phyloP scores from a whole-genome alignment of 2,888 invertebrate genomes.

The Lamproptera curius region DNA sequence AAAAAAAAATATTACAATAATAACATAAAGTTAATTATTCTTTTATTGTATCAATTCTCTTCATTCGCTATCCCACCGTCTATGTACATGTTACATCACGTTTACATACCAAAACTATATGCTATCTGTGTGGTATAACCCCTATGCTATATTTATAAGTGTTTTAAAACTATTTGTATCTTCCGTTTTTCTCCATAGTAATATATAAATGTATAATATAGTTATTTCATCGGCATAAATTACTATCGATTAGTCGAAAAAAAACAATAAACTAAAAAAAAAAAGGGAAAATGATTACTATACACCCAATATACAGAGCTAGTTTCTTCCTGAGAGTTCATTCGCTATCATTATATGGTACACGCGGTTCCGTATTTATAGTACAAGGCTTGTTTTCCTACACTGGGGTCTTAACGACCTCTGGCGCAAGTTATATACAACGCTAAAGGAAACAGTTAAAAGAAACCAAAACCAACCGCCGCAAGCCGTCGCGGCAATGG shows the following conservation, averaged over 20 bases:
- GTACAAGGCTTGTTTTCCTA: constrained; percentile 63
- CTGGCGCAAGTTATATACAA: constrained; percentile 49
- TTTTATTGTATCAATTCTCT: constrained; percentile 73
- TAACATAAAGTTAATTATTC: constrained; percentile 67
- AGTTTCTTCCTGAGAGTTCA: constrained; percentile 61
- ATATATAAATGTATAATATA: constrained; percentile 67
- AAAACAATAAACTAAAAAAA: constrained; percentile 63
- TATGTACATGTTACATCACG: constrained; percentile 73
- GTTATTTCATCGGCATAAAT: constrained; percentile 73
- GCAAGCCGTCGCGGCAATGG: constrained; percentile 37
- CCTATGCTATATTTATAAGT: constrained; percentile 76
- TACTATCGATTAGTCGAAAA: constrained; percentile 71
- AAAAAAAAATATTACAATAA: constrained; percentile 72
- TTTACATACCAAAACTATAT: constrained; percentile 75
- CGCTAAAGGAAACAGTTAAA: constrained; percentile 27
- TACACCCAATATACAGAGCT: constrained; percentile 76
- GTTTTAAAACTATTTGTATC: constrained; percentile 74
- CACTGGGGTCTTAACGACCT: constrained; percentile 41
- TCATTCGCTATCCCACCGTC: constrained; percentile 66
- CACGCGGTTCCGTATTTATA: constrained; percentile 63
- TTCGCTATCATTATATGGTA: constrained; percentile 64
- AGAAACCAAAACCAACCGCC: constrained; percentile 10
- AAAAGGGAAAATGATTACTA: constrained; percentile 63
- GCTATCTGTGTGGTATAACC: constrained; percentile 69
- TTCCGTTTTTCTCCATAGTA: constrained; percentile 57